Evolutionary conservation across 2,888 invertebrate species (phyloP), one percentile per base, ranked within the genome.

Genomic region (Arenicola marina): DNA sequence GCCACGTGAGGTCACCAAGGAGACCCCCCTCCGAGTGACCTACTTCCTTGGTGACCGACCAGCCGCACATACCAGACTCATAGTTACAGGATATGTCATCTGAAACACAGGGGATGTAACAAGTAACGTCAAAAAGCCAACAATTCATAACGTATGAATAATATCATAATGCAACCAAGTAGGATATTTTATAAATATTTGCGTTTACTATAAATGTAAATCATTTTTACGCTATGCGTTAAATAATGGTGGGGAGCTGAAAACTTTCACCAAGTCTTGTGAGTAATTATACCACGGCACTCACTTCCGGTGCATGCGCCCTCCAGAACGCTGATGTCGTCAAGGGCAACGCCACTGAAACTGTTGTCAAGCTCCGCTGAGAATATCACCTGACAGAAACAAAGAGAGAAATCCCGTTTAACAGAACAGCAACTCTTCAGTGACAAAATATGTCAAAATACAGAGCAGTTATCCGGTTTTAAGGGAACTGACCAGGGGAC

Each of bases 71-170:
- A 32, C 63, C 51, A 4, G 66, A 69, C 64, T 72, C 72, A 56
- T 71, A 72, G 57, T 68, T 72, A 63, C 72, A 72, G 34, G 67
- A 61, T 7, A 65, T 48, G 38, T 72, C 72, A 28, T 57, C 72
- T 70, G 63, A 18, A 67, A 61, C 3, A 34, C 4, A 26, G n/a
- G n/a, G n/a, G n/a, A n/a, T n/a, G 43, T 38, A 38, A n/a, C 43
- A 38, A 11, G 11, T 15, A n/a, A 38, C 11, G 43, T 38, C n/a
- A 38, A 11, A 11, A 38, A n/a, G 11, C 11, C 11, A 11, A 15
- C n/a, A 38, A n/a, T 38, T 15, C n/a, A 38, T n/a, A 11, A 38
- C 11, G 43, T n/a, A 38, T 15, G 11, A 38, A 15, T n/a, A 38
- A 38, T 38, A 38, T 15, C n/a, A 15, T 38, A 38, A 38, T n/a